Base-by-base conservation (phyloP, 2,888 invertebrate species). In the Megamerina dolium region DNA sequence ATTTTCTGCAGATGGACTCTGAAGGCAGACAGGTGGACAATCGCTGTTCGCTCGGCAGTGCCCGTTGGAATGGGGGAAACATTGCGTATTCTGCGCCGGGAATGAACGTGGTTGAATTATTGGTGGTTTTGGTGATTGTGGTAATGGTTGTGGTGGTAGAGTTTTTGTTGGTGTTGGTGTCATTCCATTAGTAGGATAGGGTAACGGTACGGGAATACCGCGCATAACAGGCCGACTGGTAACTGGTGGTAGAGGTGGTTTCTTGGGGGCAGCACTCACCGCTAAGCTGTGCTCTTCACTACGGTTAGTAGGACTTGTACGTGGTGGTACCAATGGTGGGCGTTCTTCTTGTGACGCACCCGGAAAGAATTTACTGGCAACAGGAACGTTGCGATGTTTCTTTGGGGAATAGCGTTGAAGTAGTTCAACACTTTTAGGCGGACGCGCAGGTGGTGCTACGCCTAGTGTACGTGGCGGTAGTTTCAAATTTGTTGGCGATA, bases 211-310 rank as follows among this genome's bases (percentile, higher is more conserved):
- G 63, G 81, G 80, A 63, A 81, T 80, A 46, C 80, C 80, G 6
- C 66, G 63, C 37, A 60, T 49, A 35, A 56, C 55, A 21, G 70
- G 67, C 38, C 68, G 65, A 46, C 55, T 58, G 40, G 82, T 80
- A 32, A 82, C 79, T 16, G 84, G 83, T 46, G 85, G 84, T 57
- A 85, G 64, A 20, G 84, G 83, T 27, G 84, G 84, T 66, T 84
- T 85, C 61, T 82, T 82, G 9, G 83, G 83, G 19, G 82, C 80
- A 40, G 56, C 57, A 61, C 64, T 62, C 62, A 68, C 67, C 61
- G 55, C 52, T 26, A 58, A 48, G 9, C 55, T 49, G 20, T 31
- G 53, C 33, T 42, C 49, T 10, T 49, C 50, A 17, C 46, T 41
- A 40, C 54, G 51, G 21, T 55, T 54, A 23, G 59, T 55, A 16